Evolutionary conservation across 2,888 invertebrate species (phyloP).

Genomic region (Trisateles emortualis): DNA sequence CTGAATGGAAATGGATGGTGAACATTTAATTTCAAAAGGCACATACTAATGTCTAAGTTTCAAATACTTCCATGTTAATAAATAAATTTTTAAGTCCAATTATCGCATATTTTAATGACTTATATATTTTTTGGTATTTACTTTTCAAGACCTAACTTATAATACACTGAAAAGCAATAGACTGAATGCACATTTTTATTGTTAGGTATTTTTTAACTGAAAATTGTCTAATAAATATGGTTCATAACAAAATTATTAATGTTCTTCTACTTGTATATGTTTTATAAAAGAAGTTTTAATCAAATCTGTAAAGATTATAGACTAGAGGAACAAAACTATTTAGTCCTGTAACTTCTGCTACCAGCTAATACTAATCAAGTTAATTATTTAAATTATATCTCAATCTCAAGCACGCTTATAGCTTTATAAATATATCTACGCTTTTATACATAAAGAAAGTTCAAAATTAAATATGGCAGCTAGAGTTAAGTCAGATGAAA

Average conservation of each 20-base stretch:
- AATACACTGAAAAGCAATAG: slow-evolving; percentile 44
- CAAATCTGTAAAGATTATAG: slow-evolving; percentile 42
- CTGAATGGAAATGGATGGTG: slow-evolving; percentile 75
- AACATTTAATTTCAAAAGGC: slow-evolving; percentile 73
- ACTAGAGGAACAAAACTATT: slow-evolving; percentile 48
- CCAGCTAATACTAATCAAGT: slow-evolving; percentile 44
- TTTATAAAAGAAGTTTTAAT: slow-evolving; percentile 30
- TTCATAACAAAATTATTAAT: slow-evolving; percentile 28
- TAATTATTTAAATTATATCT: slow-evolving; percentile 49
- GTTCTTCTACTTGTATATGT: slow-evolving; percentile 23
- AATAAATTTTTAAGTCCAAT: slow-evolving; percentile 50
- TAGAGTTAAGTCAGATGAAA: slow-evolving; percentile 59
- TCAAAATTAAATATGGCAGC: slow-evolving; percentile 77
- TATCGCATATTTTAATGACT: slow-evolving; percentile 41
- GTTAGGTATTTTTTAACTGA: slow-evolving; percentile 14
- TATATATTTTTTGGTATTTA: slow-evolving; percentile 53
- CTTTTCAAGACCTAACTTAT: slow-evolving; percentile 36
- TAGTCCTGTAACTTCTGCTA: slow-evolving; percentile 37
- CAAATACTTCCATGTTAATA: slow-evolving; percentile 46
- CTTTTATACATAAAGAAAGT: slow-evolving; percentile 56
- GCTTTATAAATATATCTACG: slow-evolving; percentile 51
- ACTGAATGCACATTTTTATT: slow-evolving; percentile 7
- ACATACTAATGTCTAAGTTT: slow-evolving; percentile 67
- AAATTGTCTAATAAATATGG: slow-evolving; percentile 25
- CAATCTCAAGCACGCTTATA: slow-evolving; percentile 59